Percentiles rank a stretch among this genome's conserved stretches.
phyloP scores from a whole-genome alignment of 2,113 vertebrate genomes.

The Hydrolagus affinis region DNA sequence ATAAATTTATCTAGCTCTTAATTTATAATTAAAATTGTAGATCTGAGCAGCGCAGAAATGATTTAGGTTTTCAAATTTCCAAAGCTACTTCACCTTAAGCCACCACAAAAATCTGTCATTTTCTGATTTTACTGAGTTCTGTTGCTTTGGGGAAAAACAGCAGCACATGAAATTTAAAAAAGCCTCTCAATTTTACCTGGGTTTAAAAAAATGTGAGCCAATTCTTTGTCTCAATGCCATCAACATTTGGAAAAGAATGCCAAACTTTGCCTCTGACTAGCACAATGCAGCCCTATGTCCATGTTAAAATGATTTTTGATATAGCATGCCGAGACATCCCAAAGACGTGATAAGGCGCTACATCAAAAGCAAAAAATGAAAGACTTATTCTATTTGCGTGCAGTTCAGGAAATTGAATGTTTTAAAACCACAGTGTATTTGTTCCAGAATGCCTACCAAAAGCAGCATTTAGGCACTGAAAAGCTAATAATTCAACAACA shows the following conservation, averaged over 20 bases:
- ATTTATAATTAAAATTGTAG: neutral
- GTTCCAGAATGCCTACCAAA: neutral
- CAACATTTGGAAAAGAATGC: too few relatives aligned
- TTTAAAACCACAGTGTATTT: neutral
- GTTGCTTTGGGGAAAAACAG: too few relatives aligned
- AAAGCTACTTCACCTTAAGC: too few relatives aligned
- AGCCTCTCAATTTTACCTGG: neutral
- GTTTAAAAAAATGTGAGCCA: neutral
- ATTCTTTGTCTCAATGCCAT: neutral
- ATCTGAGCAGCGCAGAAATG: neutral
- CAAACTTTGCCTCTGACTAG: neutral
- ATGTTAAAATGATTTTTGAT: neutral
- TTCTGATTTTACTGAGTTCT: neutral
- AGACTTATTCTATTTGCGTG: neutral
- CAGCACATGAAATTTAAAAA: neutral
- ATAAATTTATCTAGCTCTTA: neutral
- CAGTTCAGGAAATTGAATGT: neutral
- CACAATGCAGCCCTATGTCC: neutral
- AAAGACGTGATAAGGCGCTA: too few relatives aligned
- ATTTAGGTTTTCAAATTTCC: too few relatives aligned
- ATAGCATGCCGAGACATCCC: neutral
- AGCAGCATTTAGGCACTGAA: neutral
- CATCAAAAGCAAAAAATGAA: too few relatives aligned
- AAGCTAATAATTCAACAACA: too few relatives aligned
- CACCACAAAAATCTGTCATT: neutral